phyloP scores from a whole-genome alignment of 2,888 invertebrate genomes.

The Stenoptilia bipunctidactyla region DNA sequence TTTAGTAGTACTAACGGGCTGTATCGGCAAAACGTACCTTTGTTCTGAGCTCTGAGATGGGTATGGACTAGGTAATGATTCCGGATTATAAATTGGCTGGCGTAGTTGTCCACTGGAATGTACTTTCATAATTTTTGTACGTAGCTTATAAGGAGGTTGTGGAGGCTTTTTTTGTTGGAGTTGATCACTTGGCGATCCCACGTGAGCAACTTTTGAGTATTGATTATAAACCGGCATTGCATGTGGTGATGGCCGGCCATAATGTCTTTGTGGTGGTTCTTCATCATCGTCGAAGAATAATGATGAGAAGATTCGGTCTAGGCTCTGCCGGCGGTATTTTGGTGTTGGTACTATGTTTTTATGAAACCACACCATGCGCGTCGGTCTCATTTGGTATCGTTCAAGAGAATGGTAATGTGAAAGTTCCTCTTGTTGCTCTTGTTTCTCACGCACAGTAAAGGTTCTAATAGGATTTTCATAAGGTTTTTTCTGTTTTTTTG shows the following conservation, averaged over 20 bases:
- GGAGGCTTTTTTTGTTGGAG: slow-evolving; percentile 34
- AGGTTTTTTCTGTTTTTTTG: slow-evolving; percentile 51
- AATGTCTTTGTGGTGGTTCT: slow-evolving; percentile 27
- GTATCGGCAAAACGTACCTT: slow-evolving; percentile 27
- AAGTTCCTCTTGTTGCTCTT: no score
- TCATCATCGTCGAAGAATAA: slow-evolving; percentile 41
- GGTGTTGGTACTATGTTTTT: slow-evolving; percentile 40
- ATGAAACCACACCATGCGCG: slow-evolving; percentile 47
- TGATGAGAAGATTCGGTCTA: slow-evolving; percentile 53
- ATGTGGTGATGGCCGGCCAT: slow-evolving; percentile 24
- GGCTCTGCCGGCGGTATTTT: slow-evolving; percentile 28
- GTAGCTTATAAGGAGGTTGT: slow-evolving; percentile 33
- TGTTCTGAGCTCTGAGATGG: slow-evolving; percentile 26
- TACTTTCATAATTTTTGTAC: slow-evolving; percentile 29
- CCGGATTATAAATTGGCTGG: slow-evolving; percentile 14
- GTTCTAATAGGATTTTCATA: slow-evolving; percentile 70
- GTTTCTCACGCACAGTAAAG: slow-evolving; percentile 72
- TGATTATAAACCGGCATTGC: slow-evolving; percentile 26
- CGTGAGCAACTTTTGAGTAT: slow-evolving; percentile 36
- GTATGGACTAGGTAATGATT: slow-evolving; percentile 15
- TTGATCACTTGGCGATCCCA: slow-evolving; percentile 30
- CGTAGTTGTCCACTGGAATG: slow-evolving; percentile 34
- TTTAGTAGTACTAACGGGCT: slow-evolving; percentile 23
- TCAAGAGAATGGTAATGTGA: no score
- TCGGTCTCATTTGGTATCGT: no score